Conservation (phyloP, 2,797 vertebrate species). For the Apodemus agrarius region DNA sequence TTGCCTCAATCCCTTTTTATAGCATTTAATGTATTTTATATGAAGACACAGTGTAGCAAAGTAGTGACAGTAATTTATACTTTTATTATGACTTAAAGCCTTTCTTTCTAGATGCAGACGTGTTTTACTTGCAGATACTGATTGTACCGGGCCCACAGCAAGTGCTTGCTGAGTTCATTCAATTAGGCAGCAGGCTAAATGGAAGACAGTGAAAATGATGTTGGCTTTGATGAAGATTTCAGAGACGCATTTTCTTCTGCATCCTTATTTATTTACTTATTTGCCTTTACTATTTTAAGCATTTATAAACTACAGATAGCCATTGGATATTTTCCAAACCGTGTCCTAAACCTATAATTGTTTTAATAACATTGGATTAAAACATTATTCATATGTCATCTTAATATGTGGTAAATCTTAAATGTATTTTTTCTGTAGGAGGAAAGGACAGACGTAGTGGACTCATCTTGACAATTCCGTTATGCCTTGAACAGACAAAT, state of each 20-base stretch:
- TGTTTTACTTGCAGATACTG: constrained; percentile 58
- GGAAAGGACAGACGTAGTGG: constrained; percentile 98
- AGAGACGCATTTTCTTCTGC: constrained; percentile 46
- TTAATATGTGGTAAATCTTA: constrained; percentile 46
- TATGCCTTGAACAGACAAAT: constrained; percentile 98
- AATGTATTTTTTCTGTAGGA: constrained; percentile 87
- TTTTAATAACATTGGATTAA: constrained; percentile 43
- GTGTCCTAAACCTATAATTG: constrained; percentile 62
- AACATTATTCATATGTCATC: constrained; percentile 46
- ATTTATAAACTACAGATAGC: constrained; percentile 14
- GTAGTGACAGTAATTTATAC: constrained; percentile 19
- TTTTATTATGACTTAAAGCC: constrained; percentile 8
- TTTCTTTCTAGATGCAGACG: constrained; percentile 57
- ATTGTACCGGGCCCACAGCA: constrained; percentile 30
- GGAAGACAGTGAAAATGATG: constrained; percentile 51
- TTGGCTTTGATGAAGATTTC: constrained; percentile 17
- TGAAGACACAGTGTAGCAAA: background rate
- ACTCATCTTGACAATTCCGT: constrained; percentile 98
- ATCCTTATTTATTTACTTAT: constrained; percentile 36
- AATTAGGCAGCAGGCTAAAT: constrained; percentile 32
- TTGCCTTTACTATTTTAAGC: background rate
- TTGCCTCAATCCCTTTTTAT: constrained; percentile 23
- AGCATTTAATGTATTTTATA: background rate
- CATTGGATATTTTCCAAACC: background rate
- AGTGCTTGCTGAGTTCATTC: constrained; percentile 48